These are phyloP conservation scores for Motacilla alba DNA, from an alignment of 2,113 vertebrate species.

Conservation along the genomic window DNA sequence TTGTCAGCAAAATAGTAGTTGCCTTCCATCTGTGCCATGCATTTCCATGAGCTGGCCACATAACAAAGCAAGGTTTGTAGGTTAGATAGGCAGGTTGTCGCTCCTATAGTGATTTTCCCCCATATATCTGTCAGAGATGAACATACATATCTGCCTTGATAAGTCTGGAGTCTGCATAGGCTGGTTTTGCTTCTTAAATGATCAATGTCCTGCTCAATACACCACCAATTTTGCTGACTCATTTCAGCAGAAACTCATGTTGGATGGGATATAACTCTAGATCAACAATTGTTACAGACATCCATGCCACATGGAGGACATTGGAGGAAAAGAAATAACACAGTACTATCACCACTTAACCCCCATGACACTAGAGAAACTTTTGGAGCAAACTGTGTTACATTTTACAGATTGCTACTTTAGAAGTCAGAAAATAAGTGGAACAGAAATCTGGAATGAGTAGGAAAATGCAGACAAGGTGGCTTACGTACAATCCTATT, in stretches of 20 bases:
- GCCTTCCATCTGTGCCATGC: background rate
- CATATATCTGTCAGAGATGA: background rate
- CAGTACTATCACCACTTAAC: background rate
- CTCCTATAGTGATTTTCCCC: background rate
- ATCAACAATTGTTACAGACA: background rate
- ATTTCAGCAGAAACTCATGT: background rate
- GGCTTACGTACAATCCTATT: background rate
- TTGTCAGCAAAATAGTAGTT: constrained; percentile 58
- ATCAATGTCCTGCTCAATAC: background rate
- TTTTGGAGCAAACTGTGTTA: background rate
- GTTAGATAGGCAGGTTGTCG: background rate
- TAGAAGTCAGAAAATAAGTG: background rate
- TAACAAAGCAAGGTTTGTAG: background rate
- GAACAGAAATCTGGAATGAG: background rate
- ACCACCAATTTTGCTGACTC: background rate
- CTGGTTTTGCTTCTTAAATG: background rate
- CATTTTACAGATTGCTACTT: background rate
- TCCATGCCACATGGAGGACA: background rate
- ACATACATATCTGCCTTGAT: background rate
- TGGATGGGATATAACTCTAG: background rate
- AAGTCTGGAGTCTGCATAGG: background rate
- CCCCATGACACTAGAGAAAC: background rate
- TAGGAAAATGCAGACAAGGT: background rate
- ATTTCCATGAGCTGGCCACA: background rate
- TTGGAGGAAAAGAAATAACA: background rate